Percentiles rank a stretch among this genome's conserved stretches.
Conservation (phyloP, 2,888 invertebrate species). For the Pachymerium ferrugineum region DNA sequence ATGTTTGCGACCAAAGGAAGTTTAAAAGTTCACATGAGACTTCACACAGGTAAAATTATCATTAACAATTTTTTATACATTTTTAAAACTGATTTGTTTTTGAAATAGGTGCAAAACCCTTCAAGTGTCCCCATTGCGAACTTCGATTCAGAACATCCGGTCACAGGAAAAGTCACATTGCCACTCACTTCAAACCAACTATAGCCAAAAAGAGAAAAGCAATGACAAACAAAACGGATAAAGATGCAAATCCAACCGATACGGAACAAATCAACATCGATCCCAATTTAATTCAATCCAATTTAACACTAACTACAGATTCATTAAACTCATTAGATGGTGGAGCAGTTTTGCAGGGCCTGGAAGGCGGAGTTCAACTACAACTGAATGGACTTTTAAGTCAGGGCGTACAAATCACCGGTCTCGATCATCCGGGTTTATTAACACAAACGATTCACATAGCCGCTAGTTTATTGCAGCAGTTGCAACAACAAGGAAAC, state of each 20-base stretch:
- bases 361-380: constrained; percentile 47
- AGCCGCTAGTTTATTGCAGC: constrained; percentile 51
- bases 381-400: constrained; percentile 42
- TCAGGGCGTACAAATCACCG: constrained; percentile 48
- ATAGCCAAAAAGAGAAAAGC: constrained; percentile 12
- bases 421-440: constrained; percentile 47
- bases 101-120: constrained; percentile 78
- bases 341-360: constrained; percentile 43
- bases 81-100: background rate
- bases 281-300: constrained; percentile 31
- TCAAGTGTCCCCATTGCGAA: constrained; percentile 76
- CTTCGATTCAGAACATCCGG: constrained; percentile 61
- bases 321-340: constrained; percentile 24
- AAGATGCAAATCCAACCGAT: background rate
- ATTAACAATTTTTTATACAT: constrained; percentile 38
- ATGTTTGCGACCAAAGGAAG: constrained; percentile 49
- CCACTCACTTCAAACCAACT: constrained; percentile 50
- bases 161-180: constrained; percentile 59
- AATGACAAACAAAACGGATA: background rate
- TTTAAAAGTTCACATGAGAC: constrained; percentile 49
- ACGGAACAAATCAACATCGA: constrained; percentile 12
- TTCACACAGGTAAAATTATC: constrained; percentile 45
- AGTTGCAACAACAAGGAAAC: constrained; percentile 47
- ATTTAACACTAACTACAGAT: constrained; percentile 31
- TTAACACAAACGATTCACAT: constrained; percentile 50